Evolutionary conservation across 2,113 vertebrate species (phyloP).

Genomic region (Ptilonorhynchus violaceus): DNA sequence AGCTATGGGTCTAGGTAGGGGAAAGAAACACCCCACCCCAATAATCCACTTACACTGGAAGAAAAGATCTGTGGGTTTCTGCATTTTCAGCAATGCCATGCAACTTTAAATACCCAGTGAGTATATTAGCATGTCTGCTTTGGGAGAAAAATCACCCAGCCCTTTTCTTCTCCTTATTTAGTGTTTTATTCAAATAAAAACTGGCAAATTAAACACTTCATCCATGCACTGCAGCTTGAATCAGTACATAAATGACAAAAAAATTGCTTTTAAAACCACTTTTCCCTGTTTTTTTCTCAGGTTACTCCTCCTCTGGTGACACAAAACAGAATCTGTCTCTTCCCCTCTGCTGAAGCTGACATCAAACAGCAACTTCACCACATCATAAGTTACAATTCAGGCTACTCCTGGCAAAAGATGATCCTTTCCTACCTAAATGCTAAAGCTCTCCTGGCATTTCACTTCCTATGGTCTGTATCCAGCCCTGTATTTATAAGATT

Average conservation of each 20-base stretch:
- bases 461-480: conserved; percentile 22
- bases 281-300: neutral
- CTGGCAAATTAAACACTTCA: neutral
- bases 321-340: neutral
- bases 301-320: neutral
- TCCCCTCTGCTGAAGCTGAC: neutral
- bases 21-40: neutral
- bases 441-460: neutral
- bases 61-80: neutral
- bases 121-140: neutral
- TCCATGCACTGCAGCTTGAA: neutral
- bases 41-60: neutral
- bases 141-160: neutral
- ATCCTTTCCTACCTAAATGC: neutral
- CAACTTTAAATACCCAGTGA: neutral
- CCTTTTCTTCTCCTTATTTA: neutral
- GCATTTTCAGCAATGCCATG: neutral
- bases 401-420: conserved; percentile 10
- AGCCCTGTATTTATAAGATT: conserved; percentile 40
- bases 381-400: conserved; percentile 12
- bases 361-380: conserved; percentile 35
- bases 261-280: neutral
- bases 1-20: neutral
- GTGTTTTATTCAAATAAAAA: neutral
- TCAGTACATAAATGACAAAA: neutral